These are phyloP conservation scores for Pollenia angustigena DNA, from an alignment of 2,888 invertebrate species.

Conservation along the genomic window DNA sequence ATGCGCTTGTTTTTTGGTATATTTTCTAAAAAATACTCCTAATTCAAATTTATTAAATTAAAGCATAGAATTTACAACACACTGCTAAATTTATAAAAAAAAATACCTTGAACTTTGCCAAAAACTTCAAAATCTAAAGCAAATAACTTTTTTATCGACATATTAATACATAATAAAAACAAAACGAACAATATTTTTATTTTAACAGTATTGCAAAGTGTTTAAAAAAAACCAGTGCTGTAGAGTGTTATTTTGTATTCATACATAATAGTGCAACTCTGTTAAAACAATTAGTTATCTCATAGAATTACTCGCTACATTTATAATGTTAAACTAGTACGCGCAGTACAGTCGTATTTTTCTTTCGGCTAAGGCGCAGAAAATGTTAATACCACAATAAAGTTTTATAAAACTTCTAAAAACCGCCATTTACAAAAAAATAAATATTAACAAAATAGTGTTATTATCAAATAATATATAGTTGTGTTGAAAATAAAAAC, in stretches of 20 bases:
- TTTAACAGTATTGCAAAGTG: conserved; percentile 22
- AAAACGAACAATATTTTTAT: conserved; percentile 3
- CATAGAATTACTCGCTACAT: conserved; percentile 28
- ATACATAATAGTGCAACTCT: conserved; percentile 36
- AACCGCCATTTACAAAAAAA: conserved; percentile 37
- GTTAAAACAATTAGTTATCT: conserved; percentile 25
- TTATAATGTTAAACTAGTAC: conserved; percentile 49
- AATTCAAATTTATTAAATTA: conserved; percentile 16
- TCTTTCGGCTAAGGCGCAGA: conserved; percentile 69
- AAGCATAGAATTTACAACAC: too few species aligned
- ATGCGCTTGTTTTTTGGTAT: conserved; percentile 86
- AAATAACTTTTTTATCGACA: conserved; percentile 72
- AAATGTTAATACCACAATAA: conserved; percentile 54
- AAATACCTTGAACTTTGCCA: conserved; percentile 81
- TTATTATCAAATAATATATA: conserved; percentile 18
- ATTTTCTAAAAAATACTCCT: conserved; percentile 84
- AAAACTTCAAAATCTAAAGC: conserved; percentile 80
- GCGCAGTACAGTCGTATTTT: conserved; percentile 73
- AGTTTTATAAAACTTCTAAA: conserved; percentile 40
- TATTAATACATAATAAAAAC: neutral
- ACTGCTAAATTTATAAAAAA: too few species aligned
- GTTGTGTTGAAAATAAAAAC: neutral
- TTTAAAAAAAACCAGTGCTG: conserved; percentile 48
- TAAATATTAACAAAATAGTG: neutral
- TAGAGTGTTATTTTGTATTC: conserved; percentile 15